Base-by-base conservation (phyloP, 2,113 vertebrate genomes). In the Thunnus maccoyii region DNA sequence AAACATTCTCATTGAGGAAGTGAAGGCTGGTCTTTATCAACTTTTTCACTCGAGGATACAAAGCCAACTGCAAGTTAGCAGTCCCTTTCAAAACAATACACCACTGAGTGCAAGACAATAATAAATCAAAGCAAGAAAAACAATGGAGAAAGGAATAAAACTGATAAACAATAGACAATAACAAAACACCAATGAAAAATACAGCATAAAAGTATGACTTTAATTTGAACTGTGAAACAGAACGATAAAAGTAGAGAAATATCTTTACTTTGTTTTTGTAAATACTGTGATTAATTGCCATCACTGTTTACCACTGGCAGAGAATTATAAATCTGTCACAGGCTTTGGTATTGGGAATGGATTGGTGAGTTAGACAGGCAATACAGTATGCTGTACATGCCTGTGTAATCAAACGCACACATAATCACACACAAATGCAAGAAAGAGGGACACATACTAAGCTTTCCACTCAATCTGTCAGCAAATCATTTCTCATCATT, bases 401-500 rank as follows among this genome's bases (percentile, higher is more conserved):
- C 27, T 25, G 72, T 65, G n/a, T 1, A 46, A 8, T 36, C 20
- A 47, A 13, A 62, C 20, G 46, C 47, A 46, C 20, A 15, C 15
- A 22, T 9, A 16, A 46, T 1, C 60, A 41, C n/a, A 1, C 13
- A 15, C 0, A 56, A 27, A 17, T 22, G 20, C 13, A 61, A 32
- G 27, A 65, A 22, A 51, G 22, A 48, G 3, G 4, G 22, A 46
- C 18, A 50, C 14, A 71, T 18, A 22, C 9, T 62, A 32, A 54
- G 56, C 18, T 47, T 36, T 36, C 32, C 32, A 36, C 32, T 71
- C 25, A 79, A 48, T 55, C 36, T 48, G 25, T 78, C 63, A 48
- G 18, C 36, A 68, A 81, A 66, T 63, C 25, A 63, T 82, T 61
- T 30, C 27, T 68, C 63, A 62, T 47, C 1, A 61, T 52, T 65